Evolutionary conservation across 2,113 vertebrate species (phyloP).

Genomic region (Pedetes capensis): DNA sequence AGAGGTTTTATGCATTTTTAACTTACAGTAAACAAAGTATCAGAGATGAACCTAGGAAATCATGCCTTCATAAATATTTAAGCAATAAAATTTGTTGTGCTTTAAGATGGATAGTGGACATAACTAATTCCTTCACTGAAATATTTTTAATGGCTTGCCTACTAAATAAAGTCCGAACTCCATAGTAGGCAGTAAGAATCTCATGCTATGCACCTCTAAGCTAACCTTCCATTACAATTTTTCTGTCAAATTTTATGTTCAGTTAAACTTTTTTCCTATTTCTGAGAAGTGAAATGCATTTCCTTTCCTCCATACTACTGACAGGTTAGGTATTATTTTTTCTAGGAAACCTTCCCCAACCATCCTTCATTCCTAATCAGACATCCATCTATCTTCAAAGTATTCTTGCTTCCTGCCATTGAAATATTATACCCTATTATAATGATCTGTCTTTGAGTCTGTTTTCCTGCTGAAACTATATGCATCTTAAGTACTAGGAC

Average conservation of each 20-base stretch:
- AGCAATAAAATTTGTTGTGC: neutral
- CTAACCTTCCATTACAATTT: neutral
- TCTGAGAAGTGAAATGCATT: neutral
- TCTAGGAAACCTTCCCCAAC: neutral
- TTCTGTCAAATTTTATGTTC: neutral
- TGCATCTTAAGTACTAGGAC: neutral
- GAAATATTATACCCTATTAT: neutral
- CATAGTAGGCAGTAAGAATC: neutral
- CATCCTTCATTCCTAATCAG: neutral
- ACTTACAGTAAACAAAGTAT: neutral
- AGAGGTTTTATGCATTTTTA: neutral
- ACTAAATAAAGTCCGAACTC: neutral
- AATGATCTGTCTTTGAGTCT: conserved; percentile 5
- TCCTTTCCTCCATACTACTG: neutral
- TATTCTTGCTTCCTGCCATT: neutral
- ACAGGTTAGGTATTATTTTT: neutral
- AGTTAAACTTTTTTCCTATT: neutral
- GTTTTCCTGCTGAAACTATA: neutral
- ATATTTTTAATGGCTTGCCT: neutral
- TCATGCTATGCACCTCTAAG: neutral
- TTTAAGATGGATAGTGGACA: neutral
- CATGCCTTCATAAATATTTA: neutral
- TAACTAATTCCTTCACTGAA: neutral
- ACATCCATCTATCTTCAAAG: neutral
- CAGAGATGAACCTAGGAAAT: neutral